These are phyloP conservation scores for Lumbricus terrestris DNA, from an alignment of 2,888 invertebrate genomes.

Conservation along the genomic window DNA sequence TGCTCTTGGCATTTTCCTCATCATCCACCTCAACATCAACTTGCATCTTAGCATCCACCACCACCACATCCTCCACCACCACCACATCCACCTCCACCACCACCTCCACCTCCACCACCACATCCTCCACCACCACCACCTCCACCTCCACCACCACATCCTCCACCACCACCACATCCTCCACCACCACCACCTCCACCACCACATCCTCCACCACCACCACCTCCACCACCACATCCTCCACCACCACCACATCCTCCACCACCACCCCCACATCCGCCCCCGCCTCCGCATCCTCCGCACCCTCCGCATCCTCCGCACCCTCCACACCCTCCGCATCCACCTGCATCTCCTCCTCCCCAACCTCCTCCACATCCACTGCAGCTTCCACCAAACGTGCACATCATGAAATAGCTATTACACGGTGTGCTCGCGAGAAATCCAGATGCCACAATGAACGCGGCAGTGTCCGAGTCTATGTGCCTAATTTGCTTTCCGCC, in stretches of 20 bases:
- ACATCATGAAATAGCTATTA: slow-evolving; percentile 37
- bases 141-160: not conserved
- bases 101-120: no score
- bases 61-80: no score
- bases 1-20: no score
- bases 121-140: not conserved
- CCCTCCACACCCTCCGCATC: slow-evolving; percentile 9
- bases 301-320: slow-evolving; percentile 14
- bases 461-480: slow-evolving; percentile 38
- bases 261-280: no score
- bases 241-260: no score
- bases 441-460: slow-evolving; percentile 60
- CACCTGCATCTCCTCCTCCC: not conserved
- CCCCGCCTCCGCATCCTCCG: not conserved
- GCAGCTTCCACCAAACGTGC: not conserved
- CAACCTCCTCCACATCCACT: slow-evolving; percentile 20
- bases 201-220: no score
- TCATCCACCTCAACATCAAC: no score
- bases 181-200: slow-evolving; percentile 17
- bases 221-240: not conserved
- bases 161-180: not conserved
- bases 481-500: slow-evolving; percentile 33
- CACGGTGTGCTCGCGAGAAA: slow-evolving; percentile 53
- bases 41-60: slow-evolving; percentile 28
- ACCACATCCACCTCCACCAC: no score